phyloP scores from a whole-genome alignment of 2,888 invertebrate genomes.

The Neoaliturus tenellus region DNA sequence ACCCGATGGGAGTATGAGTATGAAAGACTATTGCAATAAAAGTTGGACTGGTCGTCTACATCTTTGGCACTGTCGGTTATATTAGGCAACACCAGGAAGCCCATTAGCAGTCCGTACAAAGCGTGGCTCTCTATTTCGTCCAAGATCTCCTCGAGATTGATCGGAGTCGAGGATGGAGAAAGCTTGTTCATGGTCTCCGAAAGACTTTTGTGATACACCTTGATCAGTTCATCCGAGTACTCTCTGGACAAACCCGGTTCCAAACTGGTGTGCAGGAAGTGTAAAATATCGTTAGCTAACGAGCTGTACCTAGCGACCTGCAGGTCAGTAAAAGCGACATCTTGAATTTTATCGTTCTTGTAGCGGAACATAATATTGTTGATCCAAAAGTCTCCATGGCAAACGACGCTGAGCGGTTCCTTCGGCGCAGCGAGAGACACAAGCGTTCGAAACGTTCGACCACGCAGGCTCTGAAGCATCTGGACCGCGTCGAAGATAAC shows the following conservation, averaged over 20 bases:
- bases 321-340: constrained; percentile 65
- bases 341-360: constrained; percentile 54
- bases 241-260: constrained; percentile 62
- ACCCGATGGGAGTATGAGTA: constrained; percentile 60
- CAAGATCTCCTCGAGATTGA: constrained; percentile 57
- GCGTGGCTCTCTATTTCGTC: constrained; percentile 62
- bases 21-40: constrained; percentile 53
- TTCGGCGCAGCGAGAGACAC: constrained; percentile 58
- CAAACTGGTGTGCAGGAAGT: constrained; percentile 66
- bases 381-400: constrained; percentile 66
- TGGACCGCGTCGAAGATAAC: constrained; percentile 63
- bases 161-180: constrained; percentile 59
- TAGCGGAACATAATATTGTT: constrained; percentile 65
- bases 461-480: constrained; percentile 61
- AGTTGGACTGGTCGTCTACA: background rate
- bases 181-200: constrained; percentile 59
- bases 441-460: constrained; percentile 61
- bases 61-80: constrained; percentile 57
- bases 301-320: constrained; percentile 66
- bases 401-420: constrained; percentile 64
- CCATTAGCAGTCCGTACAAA: constrained; percentile 63
- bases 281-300: constrained; percentile 65
- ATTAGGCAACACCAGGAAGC: constrained; percentile 62
- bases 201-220: constrained; percentile 66
- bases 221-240: constrained; percentile 65